Percentiles rank a stretch among this genome's conserved stretches.
Evolutionary conservation across 2,797 vertebrate species (phyloP).

Genomic region (Lagorchestes hirsutus): DNA sequence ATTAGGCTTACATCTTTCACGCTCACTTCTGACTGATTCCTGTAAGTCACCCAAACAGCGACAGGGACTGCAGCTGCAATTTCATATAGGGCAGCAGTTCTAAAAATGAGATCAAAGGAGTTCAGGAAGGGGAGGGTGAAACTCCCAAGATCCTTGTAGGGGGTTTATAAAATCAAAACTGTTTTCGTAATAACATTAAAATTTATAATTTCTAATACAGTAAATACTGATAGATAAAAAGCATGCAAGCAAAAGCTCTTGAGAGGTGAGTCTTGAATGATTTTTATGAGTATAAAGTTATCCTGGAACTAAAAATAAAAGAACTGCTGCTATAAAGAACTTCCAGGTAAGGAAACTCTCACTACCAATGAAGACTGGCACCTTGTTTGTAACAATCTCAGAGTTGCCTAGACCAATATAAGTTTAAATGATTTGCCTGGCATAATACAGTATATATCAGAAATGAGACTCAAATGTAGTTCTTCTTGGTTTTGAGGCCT

Average conservation of each 20-base stretch:
- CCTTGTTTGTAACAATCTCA: not conserved
- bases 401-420: not conserved
- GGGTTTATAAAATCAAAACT: not conserved
- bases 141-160: not conserved
- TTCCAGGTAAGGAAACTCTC: not conserved
- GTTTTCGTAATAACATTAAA: not conserved
- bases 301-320: not conserved
- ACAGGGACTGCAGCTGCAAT: not conserved
- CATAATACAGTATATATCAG: not conserved
- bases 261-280: not conserved
- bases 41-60: not conserved
- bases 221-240: not conserved
- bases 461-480: not conserved
- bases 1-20: slow-evolving; percentile 1
- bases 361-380: not conserved
- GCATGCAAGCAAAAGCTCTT: not conserved
- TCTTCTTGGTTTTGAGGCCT: not conserved
- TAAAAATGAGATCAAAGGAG: not conserved
- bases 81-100: not conserved
- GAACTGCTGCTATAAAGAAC: not conserved
- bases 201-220: not conserved
- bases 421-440: not conserved
- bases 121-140: accelerated
- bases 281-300: not conserved
- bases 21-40: not conserved